A percentile compares a stretch with the other conserved stretches of the same genome.
These are phyloP conservation scores for Dicentrarchus labrax DNA, from an alignment of 2,113 vertebrate genomes.

Conservation along the genomic window DNA sequence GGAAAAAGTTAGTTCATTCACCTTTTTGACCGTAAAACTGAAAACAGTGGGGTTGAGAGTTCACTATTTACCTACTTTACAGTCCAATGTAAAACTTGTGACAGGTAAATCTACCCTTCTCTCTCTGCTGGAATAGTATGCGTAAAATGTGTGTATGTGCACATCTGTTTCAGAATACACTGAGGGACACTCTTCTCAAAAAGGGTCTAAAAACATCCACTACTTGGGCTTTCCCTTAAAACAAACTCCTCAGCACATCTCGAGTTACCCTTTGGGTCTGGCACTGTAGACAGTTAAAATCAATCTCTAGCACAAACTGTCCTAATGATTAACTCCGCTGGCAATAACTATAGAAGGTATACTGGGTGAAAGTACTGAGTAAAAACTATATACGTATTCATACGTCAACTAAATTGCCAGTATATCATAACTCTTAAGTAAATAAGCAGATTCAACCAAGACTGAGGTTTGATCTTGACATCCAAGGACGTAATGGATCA, in stretches of 20 bases:
- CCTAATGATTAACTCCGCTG: not conserved
- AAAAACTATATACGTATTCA: not conserved
- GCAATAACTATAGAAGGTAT: not conserved
- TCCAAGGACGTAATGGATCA: conserved; percentile 43
- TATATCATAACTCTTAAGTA: conserved; percentile 8
- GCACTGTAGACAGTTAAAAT: conserved; percentile 16
- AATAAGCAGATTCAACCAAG: conserved; percentile 25
- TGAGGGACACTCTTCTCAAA: conserved; percentile 11
- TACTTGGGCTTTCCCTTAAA: conserved; percentile 1
- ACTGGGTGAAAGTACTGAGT: not conserved
- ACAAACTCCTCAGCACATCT: conserved; percentile 41
- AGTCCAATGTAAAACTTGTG: not conserved
- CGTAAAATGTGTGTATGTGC: not conserved
- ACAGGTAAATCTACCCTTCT: not conserved
- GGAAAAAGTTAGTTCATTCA: conserved; percentile 3
- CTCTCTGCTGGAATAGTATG: not conserved
- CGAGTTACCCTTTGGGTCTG: conserved; percentile 18
- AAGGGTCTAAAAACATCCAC: conserved; percentile 2
- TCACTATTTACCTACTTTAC: not conserved
- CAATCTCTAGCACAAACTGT: conserved; percentile 29
- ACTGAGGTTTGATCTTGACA: conserved; percentile 33
- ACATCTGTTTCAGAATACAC: not conserved
- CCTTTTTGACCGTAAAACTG: not conserved
- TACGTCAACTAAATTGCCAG: not conserved
- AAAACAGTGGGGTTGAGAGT: not conserved